These are phyloP conservation scores for Serripes groenlandicus DNA, from an alignment of 2,888 invertebrate genomes.

Conservation along the genomic window DNA sequence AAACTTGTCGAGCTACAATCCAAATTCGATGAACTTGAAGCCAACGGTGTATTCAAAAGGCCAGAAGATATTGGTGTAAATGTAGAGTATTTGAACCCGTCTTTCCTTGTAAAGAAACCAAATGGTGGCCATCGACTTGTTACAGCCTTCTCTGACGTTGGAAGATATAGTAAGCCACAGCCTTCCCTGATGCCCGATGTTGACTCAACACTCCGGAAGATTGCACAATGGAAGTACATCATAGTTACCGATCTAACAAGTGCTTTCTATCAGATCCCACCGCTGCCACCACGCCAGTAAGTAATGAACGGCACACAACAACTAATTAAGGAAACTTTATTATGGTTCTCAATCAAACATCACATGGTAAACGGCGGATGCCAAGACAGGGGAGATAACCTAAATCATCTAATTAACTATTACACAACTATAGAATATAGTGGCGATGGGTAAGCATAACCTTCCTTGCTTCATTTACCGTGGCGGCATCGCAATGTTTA, in stretches of 20 bases:
- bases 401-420: too few species aligned
- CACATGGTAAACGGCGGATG: too few species aligned
- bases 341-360: too few species aligned
- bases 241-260: conserved; percentile 60
- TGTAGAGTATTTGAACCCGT: conserved; percentile 64
- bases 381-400: too few species aligned
- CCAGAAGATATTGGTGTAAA: conserved; percentile 63
- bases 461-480: too few species aligned
- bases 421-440: too few species aligned
- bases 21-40: conserved; percentile 69
- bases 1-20: conserved; percentile 64
- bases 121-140: conserved; percentile 60
- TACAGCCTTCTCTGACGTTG: conserved; percentile 63
- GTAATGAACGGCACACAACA: too few species aligned
- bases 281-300: too few species aligned
- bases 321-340: too few species aligned
- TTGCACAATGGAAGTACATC: conserved; percentile 68
- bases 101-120: conserved; percentile 58
- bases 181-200: conserved; percentile 61
- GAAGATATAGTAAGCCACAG: conserved; percentile 66
- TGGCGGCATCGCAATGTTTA: too few species aligned
- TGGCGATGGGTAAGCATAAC: too few species aligned
- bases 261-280: conserved; percentile 73
- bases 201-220: too few species aligned
- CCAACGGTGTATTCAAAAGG: conserved; percentile 57